A percentile compares a stretch with the other conserved stretches of the same genome.
phyloP scores from a whole-genome alignment of 2,797 vertebrate genomes.

The Xyrichtys novacula region DNA sequence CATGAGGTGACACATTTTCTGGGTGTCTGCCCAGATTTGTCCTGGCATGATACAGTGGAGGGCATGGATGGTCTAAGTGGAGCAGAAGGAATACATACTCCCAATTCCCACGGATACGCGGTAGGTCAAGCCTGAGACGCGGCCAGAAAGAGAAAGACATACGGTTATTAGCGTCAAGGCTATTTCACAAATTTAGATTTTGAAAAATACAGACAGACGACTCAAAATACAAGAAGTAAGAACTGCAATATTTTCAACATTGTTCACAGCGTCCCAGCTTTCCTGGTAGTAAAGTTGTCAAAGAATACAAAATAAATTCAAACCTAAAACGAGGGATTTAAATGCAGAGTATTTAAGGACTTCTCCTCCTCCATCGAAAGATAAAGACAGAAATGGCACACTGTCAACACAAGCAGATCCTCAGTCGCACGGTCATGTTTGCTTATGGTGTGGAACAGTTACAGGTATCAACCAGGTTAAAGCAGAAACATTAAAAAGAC shows the following conservation, averaged over 20 bases:
- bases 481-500: neutral
- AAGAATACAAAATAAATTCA: no score
- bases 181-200: slow-evolving; percentile 10
- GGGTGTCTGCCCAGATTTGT: slow-evolving; percentile 78
- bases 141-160: slow-evolving; percentile 61
- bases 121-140: slow-evolving; percentile 97
- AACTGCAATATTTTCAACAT: no score
- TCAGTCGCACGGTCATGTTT: slow-evolving; percentile 19
- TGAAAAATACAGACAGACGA: no score
- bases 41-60: slow-evolving; percentile 74
- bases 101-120: slow-evolving; percentile 95
- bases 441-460: slow-evolving; percentile 26
- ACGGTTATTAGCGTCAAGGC: slow-evolving; percentile 56
- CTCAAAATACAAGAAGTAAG: no score
- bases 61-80: slow-evolving; percentile 74
- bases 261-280: no score
- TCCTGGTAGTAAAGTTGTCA: no score
- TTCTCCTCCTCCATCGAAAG: no score
- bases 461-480: neutral
- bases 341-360: no score
- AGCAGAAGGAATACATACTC: slow-evolving; percentile 92
- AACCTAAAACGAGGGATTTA: no score
- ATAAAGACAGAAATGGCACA: neutral
- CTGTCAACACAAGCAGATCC: slow-evolving; percentile 4
- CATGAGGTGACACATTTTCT: slow-evolving; percentile 71